Conservation (phyloP, 2,113 vertebrate species). For the Lepus americanus region DNA sequence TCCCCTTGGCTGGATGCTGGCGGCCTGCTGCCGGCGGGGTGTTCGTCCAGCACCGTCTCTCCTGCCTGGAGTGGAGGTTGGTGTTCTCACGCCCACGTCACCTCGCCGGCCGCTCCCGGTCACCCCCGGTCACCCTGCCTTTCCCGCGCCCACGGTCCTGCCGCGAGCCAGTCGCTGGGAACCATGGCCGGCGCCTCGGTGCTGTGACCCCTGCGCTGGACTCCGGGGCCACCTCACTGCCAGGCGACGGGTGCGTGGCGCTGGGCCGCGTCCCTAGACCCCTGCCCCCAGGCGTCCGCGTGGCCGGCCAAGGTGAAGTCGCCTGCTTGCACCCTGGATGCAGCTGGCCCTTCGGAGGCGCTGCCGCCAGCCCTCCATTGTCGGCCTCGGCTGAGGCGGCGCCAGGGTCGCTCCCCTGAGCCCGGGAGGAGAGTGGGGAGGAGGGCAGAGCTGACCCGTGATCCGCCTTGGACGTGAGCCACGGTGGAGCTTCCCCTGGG, state of each 20-base stretch:
- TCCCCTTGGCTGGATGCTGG: neutral
- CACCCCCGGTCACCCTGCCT: too few relatives aligned
- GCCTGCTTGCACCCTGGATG: slow-evolving; percentile 53
- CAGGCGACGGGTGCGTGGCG: neutral
- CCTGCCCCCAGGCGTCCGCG: neutral
- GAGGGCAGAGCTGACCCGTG: too few relatives aligned
- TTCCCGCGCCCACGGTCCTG: neutral
- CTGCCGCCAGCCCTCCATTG: too few relatives aligned
- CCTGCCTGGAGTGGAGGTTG: too few relatives aligned
- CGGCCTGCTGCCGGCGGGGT: neutral
- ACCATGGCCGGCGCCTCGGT: rapidly evolving
- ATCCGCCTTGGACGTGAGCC: too few relatives aligned
- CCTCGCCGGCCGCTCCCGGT: too few relatives aligned
- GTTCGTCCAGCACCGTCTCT: too few relatives aligned
- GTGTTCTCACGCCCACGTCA: too few relatives aligned
- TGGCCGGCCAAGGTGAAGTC: neutral
- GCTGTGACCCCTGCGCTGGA: neutral
- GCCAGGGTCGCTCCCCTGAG: too few relatives aligned
- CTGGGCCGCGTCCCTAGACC: neutral
- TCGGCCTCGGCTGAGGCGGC: too few relatives aligned
- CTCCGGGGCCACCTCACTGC: neutral
- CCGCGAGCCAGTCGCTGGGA: neutral
- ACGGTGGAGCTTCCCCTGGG: too few relatives aligned
- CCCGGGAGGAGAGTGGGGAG: too few relatives aligned
- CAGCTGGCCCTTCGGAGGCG: neutral